A percentile compares a stretch with the other conserved stretches of the same genome.
These are phyloP conservation scores for Chlamydotis undulata DNA, from an alignment of 2,113 vertebrate genomes.

Conservation along the genomic window DNA sequence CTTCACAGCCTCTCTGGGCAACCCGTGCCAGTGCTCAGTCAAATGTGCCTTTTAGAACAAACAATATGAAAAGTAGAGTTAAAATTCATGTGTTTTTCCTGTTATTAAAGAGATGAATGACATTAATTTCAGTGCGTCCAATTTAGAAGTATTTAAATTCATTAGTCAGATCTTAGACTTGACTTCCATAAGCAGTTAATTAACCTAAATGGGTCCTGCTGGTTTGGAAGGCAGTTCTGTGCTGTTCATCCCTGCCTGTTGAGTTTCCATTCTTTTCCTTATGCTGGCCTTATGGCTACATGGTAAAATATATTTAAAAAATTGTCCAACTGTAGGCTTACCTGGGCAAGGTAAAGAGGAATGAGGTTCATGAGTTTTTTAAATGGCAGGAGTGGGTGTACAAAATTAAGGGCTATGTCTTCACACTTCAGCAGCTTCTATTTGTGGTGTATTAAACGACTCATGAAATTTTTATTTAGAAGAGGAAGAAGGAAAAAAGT, in stretches of 20 bases:
- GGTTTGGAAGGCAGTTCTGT: background rate
- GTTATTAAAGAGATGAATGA: background rate
- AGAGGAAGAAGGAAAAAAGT: background rate
- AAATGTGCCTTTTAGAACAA: background rate
- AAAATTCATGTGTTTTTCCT: background rate
- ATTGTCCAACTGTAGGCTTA: background rate
- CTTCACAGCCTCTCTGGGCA: background rate
- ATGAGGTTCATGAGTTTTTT: background rate
- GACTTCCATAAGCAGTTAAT: background rate
- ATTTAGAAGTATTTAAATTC: background rate
- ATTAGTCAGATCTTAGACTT: background rate
- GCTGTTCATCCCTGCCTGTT: background rate
- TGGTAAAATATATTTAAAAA: background rate
- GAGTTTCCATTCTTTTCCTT: background rate
- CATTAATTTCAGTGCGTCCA: background rate
- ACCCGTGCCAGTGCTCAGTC: background rate
- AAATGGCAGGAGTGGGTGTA: background rate
- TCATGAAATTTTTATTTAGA: background rate
- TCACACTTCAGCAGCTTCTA: background rate
- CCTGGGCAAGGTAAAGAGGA: background rate
- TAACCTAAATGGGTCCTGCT: background rate
- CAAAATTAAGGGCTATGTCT: background rate
- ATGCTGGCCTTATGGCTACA: background rate
- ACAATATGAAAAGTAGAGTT: background rate
- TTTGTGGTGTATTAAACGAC: background rate